Evolutionary conservation across 2,797 vertebrate genomes (phyloP).

Genomic region (Pagetopsis macropterus): DNA sequence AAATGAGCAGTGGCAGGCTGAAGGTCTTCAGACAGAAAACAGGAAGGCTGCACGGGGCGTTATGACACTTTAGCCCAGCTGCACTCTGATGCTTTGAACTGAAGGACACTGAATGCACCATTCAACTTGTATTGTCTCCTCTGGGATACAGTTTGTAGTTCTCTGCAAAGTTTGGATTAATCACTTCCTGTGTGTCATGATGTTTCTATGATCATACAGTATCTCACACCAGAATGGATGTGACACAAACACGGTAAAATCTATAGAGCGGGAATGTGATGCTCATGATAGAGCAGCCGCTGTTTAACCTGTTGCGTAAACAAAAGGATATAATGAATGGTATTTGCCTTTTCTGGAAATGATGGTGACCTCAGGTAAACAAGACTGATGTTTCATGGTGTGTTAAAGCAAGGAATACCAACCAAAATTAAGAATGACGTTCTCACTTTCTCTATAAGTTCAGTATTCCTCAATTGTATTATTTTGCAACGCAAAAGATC

Average conservation of each 20-base stretch:
- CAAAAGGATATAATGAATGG: neutral
- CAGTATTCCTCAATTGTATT: neutral
- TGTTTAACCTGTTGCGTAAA: neutral
- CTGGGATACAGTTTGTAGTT: slow-evolving; percentile 15
- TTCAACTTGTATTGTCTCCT: slow-evolving; percentile 22
- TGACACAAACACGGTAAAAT: neutral
- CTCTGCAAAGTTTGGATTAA: slow-evolving; percentile 11
- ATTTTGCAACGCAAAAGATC: slow-evolving; percentile 3
- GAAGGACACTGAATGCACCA: slow-evolving; percentile 3
- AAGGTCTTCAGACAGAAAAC: neutral
- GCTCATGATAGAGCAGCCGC: neutral
- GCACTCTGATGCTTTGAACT: slow-evolving; percentile 18
- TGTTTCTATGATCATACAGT: neutral
- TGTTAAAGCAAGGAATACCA: slow-evolving; percentile 4
- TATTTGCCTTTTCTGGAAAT: neutral
- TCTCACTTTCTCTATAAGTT: neutral
- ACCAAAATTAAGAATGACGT: neutral
- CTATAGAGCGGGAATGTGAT: neutral
- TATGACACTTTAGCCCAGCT: slow-evolving; percentile 10
- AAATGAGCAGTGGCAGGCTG: neutral
- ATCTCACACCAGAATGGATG: neutral
- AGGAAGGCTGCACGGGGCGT: neutral
- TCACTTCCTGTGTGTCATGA: neutral
- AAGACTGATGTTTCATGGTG: neutral
- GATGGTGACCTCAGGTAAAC: neutral